Evolutionary conservation across 2,113 vertebrate species (phyloP), one percentile per base, ranked within the genome.

Genomic region (Aspiorhynchus laticeps): DNA sequence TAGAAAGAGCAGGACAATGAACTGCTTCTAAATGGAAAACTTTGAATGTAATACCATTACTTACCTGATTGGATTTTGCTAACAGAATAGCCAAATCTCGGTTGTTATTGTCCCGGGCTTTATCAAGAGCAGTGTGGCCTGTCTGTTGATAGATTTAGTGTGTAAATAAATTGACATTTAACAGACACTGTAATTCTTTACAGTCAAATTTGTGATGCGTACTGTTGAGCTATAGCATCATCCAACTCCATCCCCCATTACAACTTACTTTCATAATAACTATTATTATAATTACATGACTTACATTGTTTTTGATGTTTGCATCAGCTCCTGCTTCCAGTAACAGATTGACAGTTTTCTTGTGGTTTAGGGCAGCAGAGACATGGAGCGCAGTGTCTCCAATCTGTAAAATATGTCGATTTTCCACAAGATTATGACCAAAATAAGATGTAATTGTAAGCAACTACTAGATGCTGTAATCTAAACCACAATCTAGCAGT

Each of bases 301-400:
- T 96, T 93, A 97, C 97, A 51, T 96, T 95, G 90, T 98, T 98
- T 87, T 94, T 93, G 79, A 95, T 84, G 0, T 93, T 93, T 7
- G 93, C 91, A 59, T 98, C 96, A 75, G 95, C 94, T 21, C 97
- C 97, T 7, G 96, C 96, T 90, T 97, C 96, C 93, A 98, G 91
- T 86, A 98, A 88, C 59, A 97, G 91, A 93, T 95, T 96, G 43
- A 95, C 95, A 83, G 96, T 95, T 89, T 96, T 97, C 92, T 95
- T 97, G 89, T 98, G 97, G 90, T 97, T 98, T 11, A 98, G 93
- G 74, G 95, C 93, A 79, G 97, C 96, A 84, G 97, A 96, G 17
- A 98, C 90, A 81, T 98, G 97, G 59, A 98, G 96, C 0, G 97
- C 95, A 0, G 97, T 98, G 76, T 98, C 96, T 21, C 97, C 97